Base-by-base conservation (phyloP, 1,140 invertebrate genomes). In the Arctopsyche grandis region DNA sequence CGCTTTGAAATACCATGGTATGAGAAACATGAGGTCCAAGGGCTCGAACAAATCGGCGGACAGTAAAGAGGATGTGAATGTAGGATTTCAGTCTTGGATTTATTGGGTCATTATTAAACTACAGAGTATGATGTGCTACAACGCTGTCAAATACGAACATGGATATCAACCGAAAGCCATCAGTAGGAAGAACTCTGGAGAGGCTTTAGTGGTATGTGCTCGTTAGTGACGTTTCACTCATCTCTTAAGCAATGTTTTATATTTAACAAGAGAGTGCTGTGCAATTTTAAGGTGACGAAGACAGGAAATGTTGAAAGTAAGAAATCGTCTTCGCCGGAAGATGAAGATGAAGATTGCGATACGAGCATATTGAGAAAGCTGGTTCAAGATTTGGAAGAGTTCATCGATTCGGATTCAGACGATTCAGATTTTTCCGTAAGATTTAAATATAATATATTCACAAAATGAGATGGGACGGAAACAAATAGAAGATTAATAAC, bases 1-100 rank as follows among this genome's bases (percentile, higher is more conserved):
- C 56, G 85, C 85, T 0, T 84, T 90, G 0, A 89, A 90, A 82
- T 85, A 88, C 79, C 87, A 88, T 58, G 89, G 88, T 14, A 84
- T 86, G 58, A 85, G 88, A 16, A 84, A 83, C 63, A 87, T 88
- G 82, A 84, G 88, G 14, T 83, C 85, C 1, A 79, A 75, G 19
- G 60, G 60, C 46, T 66, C 73, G 19, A 69, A 29, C 24, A 79
- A 75, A 82, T 9, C 48, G 56, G 38, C 9, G 12, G 9, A 22
- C 46, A 19, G 58, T n/a, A 38, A 19, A 46, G 12, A 10, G 9
- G 12, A 10, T 5, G 44, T 66, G 58, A 26, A 77, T 43, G 26
- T 19, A 1, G 21, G 74, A 5, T 71, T 79, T 10, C 26, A 16
- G 9, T 21, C 46, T 9, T 78, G 69, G 69, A 4, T 80, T 9